phyloP scores from a whole-genome alignment of 1,140 invertebrate species.

The Adelges cooleyi region DNA sequence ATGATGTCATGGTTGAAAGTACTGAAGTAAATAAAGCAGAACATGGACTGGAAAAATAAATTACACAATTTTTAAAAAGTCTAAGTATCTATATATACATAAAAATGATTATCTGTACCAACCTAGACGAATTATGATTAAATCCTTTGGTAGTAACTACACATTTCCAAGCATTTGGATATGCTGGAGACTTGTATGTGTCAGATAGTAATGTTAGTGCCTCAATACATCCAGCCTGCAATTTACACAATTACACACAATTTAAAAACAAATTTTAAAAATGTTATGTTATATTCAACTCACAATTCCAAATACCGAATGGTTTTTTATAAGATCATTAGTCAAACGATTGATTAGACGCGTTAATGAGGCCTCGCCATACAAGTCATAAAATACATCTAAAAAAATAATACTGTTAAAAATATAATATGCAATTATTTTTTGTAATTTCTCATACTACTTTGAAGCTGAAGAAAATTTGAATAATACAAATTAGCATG shows the following conservation, averaged over 20 bases:
- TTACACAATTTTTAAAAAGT: not conserved
- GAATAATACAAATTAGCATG: not conserved
- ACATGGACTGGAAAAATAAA: slow-evolving; percentile 27
- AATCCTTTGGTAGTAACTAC: not conserved
- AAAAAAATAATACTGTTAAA: not conserved
- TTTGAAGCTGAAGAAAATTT: slow-evolving; percentile 18
- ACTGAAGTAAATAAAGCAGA: slow-evolving; percentile 12
- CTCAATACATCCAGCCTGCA: slow-evolving; percentile 29
- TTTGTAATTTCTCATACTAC: not conserved
- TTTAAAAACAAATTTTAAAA: not conserved
- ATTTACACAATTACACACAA: not conserved
- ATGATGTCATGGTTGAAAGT: slow-evolving; percentile 18
- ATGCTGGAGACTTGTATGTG: slow-evolving; percentile 16
- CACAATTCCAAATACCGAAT: slow-evolving; percentile 36
- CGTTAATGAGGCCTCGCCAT: slow-evolving; percentile 2
- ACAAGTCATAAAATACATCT: not conserved
- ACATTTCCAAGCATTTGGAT: slow-evolving; percentile 10
- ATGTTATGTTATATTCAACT: not conserved
- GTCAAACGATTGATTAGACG: slow-evolving; percentile 31
- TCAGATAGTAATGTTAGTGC: slow-evolving; percentile 4
- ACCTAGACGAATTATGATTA: slow-evolving; percentile 4
- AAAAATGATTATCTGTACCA: slow-evolving; percentile 17
- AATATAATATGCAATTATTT: no score
- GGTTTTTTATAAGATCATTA: slow-evolving; percentile 42
- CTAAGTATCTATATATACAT: not conserved